These are phyloP conservation scores for Sinohyriopsis cumingii DNA, from an alignment of 2,888 invertebrate species.

Conservation along the genomic window DNA sequence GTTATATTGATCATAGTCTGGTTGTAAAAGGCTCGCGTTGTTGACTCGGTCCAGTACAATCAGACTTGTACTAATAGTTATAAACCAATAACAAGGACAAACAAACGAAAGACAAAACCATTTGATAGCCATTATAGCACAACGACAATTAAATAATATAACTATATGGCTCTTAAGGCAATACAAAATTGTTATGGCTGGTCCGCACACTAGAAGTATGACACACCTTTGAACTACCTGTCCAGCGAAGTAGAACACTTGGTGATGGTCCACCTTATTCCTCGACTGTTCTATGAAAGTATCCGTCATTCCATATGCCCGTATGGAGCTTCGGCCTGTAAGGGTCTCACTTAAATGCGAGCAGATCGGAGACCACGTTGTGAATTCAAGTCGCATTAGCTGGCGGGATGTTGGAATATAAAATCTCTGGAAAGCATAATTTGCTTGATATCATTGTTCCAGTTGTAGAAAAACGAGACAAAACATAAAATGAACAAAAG, in stretches of 20 bases:
- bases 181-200: no score
- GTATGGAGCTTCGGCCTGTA: slow-evolving; percentile 74
- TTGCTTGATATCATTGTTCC: no score
- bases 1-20: no score
- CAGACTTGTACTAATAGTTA: no score
- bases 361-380: slow-evolving; percentile 70
- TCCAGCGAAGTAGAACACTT: slow-evolving; percentile 78
- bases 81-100: no score
- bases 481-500: background rate
- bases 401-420: slow-evolving; percentile 75
- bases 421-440: slow-evolving; percentile 56
- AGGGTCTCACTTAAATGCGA: slow-evolving; percentile 71
- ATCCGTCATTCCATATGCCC: slow-evolving; percentile 62
- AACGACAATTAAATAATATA: no score
- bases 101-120: no score
- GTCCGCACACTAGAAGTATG: no score
- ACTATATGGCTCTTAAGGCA: no score
- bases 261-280: slow-evolving; percentile 73
- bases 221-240: slow-evolving; percentile 68
- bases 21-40: no score
- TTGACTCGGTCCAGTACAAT: no score
- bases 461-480: slow-evolving; percentile 2
- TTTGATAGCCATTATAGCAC: no score
- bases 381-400: slow-evolving; percentile 70
- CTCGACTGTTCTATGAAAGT: slow-evolving; percentile 59